Evolutionary conservation across 2,797 vertebrate species (phyloP).

Genomic region (Chaunax sp.): DNA sequence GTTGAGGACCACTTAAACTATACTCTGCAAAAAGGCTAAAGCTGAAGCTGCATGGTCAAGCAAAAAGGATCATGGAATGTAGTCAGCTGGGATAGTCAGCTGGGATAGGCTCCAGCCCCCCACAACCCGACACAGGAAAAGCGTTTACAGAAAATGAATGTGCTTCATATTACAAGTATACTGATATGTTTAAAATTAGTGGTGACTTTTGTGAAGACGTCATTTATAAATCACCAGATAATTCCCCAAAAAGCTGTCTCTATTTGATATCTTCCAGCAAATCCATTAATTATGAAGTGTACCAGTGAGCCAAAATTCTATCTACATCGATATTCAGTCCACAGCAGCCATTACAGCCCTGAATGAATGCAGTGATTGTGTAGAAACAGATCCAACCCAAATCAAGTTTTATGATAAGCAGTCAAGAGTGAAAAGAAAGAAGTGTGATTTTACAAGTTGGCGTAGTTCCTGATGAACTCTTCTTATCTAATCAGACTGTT

Average conservation of each 20-base stretch:
- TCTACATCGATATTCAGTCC: constrained; percentile 18
- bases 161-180: no score
- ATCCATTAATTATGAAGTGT: constrained; percentile 27
- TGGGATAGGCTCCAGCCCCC: no score
- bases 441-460: constrained; percentile 19
- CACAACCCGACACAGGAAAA: no score
- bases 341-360: constrained; percentile 5
- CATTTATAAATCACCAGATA: constrained; percentile 18
- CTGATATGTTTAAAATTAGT: background rate
- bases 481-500: constrained; percentile 6
- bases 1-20: no score
- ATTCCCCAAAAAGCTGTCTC: constrained; percentile 2
- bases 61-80: no score
- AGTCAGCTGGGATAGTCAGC: no score
- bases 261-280: constrained; percentile 34
- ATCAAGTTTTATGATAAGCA: constrained; percentile 25
- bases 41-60: no score
- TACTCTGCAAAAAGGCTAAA: no score
- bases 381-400: constrained; percentile 12
- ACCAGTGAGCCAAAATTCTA: constrained; percentile 12
- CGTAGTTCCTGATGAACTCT: constrained; percentile 24
- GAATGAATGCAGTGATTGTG: constrained; percentile 25
- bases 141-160: no score
- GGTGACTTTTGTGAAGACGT: background rate
- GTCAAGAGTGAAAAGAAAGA: constrained; percentile 11